phyloP scores from a whole-genome alignment of 2,113 vertebrate genomes.

The Limanda limanda region DNA sequence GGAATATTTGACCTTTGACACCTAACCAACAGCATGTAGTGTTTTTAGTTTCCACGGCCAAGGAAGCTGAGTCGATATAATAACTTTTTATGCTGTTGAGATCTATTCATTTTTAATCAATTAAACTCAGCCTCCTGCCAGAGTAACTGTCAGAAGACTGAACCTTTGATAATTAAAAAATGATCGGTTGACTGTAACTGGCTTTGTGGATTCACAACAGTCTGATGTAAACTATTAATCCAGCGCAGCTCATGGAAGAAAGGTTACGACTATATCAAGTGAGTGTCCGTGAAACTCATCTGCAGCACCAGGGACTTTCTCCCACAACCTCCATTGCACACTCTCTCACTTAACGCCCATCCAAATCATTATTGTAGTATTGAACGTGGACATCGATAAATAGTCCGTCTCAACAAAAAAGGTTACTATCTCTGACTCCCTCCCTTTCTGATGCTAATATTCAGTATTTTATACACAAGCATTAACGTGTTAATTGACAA shows the following conservation, averaged over 20 bases:
- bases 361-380: slow-evolving; percentile 19
- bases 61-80: not conserved
- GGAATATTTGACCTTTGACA: too few species aligned
- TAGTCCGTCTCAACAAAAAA: too few species aligned
- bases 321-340: slow-evolving; percentile 3
- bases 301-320: slow-evolving; percentile 6
- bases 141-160: not conserved
- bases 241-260: not conserved
- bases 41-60: too few species aligned
- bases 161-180: not conserved
- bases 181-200: not conserved
- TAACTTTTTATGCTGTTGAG: not conserved
- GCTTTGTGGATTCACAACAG: not conserved
- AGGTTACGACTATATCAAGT: not conserved
- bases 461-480: too few species aligned
- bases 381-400: too few species aligned
- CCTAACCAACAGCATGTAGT: too few species aligned
- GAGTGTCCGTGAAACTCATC: not conserved
- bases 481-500: too few species aligned
- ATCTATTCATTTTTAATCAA: not conserved
- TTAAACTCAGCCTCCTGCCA: not conserved
- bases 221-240: not conserved
- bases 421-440: too few species aligned
- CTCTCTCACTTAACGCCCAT: slow-evolving; percentile 22
- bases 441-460: too few species aligned